Base-by-base conservation (phyloP, 2,797 vertebrate species). In the Protonibea diacanthus region DNA sequence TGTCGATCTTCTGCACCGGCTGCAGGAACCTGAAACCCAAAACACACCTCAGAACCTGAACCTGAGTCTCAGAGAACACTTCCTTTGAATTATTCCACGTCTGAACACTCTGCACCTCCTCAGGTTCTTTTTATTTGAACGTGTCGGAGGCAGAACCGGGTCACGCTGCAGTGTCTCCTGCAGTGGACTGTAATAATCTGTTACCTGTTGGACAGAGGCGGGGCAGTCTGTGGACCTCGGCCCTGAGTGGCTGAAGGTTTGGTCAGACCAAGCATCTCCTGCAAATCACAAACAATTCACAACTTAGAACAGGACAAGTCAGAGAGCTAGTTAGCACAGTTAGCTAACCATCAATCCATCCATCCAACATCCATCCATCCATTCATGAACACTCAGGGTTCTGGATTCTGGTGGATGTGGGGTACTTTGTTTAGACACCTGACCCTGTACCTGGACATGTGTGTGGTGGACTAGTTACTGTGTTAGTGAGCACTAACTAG, bases 1-100 rank as follows among this genome's bases (percentile, higher is more conserved):
- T 99, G 90, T 99, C 98, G 29, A 99, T 96, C 88, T 99, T 99
- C 95, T 99, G 98, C 56, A 99, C 97, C 5, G 98, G 97, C 68
- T 99, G 97, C 74, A 99, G 94, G 88, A 99, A 99, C 91, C 98
- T 99, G 68, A 12, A 29, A 5, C 27, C 1, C 20, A 40, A 4
- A 29, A 56, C 53, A 59, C 25, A 17, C 6, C 15, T 27, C 21
- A 62, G 4, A 33, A 33, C 33, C 33, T 9, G 8, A 8, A 33
- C 7, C 33, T 33, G 33, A 15, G 9, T 27, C 55, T 33, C 27
- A 44, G 38, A 5, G 58, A 44, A 33, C 33, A 9, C 33, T 33
- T 33, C 33, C 33, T 33, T 33, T 9, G 33, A 33, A 33, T 33
- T 33, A 33, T 33, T 33, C 8, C 7, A 33, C 33, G 33, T 33